These are phyloP conservation scores for Astreopora myriophthalma DNA, from an alignment of 64 coral and sea anemone genomes.

Conservation along the genomic window DNA sequence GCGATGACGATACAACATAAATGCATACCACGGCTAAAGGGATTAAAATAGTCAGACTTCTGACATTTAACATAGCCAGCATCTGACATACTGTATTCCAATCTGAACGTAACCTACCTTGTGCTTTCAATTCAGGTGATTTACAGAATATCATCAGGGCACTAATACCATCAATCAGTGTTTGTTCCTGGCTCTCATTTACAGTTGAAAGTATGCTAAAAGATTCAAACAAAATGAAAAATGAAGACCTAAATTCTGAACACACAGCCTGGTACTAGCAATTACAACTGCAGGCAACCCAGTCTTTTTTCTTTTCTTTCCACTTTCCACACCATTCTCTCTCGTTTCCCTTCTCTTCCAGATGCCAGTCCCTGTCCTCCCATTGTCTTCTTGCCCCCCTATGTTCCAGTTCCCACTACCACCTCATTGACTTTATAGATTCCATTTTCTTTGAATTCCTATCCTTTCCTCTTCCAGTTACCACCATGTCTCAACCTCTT, in stretches of 20 bases:
- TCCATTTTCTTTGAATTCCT: too few species aligned
- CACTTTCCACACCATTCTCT: background rate
- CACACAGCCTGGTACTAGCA: too few species aligned
- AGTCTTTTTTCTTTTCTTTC: background rate
- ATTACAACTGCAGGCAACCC: too few species aligned
- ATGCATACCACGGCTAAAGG: background rate
- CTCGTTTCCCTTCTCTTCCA: background rate
- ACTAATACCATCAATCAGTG: slow-evolving; percentile 85
- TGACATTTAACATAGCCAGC: too few species aligned
- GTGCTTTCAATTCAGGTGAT: slow-evolving; percentile 84
- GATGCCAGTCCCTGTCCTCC: background rate
- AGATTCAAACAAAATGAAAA: background rate
- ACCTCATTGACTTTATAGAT: background rate
- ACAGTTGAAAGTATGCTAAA: slow-evolving; percentile 84
- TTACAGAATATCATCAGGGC: slow-evolving; percentile 95
- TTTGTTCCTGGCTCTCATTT: slow-evolving; percentile 73
- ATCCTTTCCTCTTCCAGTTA: background rate
- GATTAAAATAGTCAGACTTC: background rate
- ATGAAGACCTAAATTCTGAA: too few species aligned
- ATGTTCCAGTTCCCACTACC: background rate
- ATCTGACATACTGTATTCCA: too few species aligned
- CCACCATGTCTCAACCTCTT: background rate
- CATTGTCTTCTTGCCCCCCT: background rate
- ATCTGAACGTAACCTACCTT: slow-evolving; percentile 21
- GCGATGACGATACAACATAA: too few species aligned